Conservation (phyloP, 2,888 invertebrate genomes). For the Liopterus haemorrhoidalis region DNA sequence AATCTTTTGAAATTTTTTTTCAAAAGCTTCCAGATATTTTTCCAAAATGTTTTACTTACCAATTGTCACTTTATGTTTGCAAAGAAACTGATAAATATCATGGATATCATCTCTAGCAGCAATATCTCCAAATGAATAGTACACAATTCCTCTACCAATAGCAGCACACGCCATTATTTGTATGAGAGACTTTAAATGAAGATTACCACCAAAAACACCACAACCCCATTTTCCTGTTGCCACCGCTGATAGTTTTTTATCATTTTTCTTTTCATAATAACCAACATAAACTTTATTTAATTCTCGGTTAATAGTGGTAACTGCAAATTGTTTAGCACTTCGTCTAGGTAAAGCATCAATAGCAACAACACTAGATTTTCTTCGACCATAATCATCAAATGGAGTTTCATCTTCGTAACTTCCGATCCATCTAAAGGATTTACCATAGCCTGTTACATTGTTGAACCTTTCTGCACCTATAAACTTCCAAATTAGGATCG, state of each 20-base stretch:
- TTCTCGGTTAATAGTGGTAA: too few species aligned
- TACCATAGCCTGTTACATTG: constrained; percentile 74
- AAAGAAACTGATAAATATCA: constrained; percentile 55
- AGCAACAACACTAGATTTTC: constrained; percentile 70
- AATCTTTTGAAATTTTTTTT: too few species aligned
- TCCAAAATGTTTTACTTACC: too few species aligned
- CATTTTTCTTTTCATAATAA: constrained; percentile 49
- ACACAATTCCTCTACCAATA: constrained; percentile 62
- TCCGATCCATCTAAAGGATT: constrained; percentile 72
- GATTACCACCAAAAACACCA: constrained; percentile 76
- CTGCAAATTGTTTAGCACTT: too few species aligned
- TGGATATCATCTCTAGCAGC: constrained; percentile 60
- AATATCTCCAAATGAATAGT: constrained; percentile 75
- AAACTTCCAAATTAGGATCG: too few species aligned
- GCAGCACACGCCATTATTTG: constrained; percentile 67
- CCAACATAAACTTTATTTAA: too few species aligned
- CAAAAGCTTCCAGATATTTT: too few species aligned
- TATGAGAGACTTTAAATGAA: constrained; percentile 65
- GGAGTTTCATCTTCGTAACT: constrained; percentile 65
- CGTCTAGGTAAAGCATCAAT: constrained; percentile 82
- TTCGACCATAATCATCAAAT: constrained; percentile 60
- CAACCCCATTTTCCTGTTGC: constrained; percentile 96
- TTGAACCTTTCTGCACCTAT: constrained; percentile 77
- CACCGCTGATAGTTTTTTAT: constrained; percentile 52
- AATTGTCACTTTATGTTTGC: constrained; percentile 54